These are phyloP conservation scores for Ambastaia sidthimunki DNA, from an alignment of 2,797 vertebrate genomes.

Conservation along the genomic window DNA sequence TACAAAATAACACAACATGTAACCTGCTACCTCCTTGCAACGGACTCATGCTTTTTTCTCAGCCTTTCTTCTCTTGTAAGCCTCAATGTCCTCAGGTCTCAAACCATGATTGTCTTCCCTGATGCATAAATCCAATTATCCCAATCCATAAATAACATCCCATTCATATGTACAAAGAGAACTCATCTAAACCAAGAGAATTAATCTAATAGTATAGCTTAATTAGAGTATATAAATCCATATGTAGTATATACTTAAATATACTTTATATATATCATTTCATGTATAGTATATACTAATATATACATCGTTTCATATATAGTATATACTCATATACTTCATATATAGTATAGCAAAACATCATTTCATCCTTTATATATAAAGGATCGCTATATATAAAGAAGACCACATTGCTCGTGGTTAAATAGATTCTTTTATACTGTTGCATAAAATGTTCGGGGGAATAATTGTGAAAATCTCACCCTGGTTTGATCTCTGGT, in stretches of 20 bases:
- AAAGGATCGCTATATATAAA: background rate
- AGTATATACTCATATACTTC: too few species aligned
- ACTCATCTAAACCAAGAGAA: background rate
- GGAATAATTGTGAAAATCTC: constrained; percentile 57
- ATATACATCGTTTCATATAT: too few species aligned
- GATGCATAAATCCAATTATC: constrained; percentile 64
- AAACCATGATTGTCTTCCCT: constrained; percentile 86
- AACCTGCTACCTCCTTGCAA: constrained; percentile 77
- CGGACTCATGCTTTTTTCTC: constrained; percentile 79
- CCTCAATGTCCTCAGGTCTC: constrained; percentile 81
- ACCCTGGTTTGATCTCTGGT: constrained; percentile 83
- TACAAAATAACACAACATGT: constrained; percentile 44
- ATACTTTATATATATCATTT: too few species aligned
- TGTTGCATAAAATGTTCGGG: background rate
- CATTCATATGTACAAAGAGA: constrained; percentile 40
- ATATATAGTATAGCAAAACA: too few species aligned
- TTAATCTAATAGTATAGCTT: background rate
- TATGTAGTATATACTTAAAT: too few species aligned
- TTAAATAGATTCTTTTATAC: background rate
- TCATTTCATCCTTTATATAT: too few species aligned
- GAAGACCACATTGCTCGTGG: background rate
- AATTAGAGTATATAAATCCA: too few species aligned
- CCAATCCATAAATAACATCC: constrained; percentile 55
- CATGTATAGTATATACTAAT: too few species aligned
- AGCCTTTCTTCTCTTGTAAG: constrained; percentile 85